These are phyloP conservation scores for Nannobrachium achirus DNA, from an alignment of 2,113 vertebrate genomes.

Conservation along the genomic window DNA sequence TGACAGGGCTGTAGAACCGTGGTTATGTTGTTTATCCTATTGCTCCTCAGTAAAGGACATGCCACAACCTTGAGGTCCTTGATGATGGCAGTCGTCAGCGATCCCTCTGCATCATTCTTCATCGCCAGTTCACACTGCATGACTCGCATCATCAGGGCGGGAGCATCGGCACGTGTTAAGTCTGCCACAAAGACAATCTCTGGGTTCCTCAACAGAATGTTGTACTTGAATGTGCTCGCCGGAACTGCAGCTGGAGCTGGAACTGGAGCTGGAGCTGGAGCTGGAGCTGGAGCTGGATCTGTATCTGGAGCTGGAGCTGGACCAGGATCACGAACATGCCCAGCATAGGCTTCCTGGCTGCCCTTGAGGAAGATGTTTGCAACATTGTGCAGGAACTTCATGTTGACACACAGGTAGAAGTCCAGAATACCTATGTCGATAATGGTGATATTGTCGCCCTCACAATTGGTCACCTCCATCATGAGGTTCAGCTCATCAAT, in stretches of 20 bases:
- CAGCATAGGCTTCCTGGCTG: conserved; percentile 79
- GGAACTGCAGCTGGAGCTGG: conserved; percentile 68
- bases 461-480: conserved; percentile 89
- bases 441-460: conserved; percentile 83
- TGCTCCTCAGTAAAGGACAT: conserved; percentile 89
- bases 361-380: conserved; percentile 91
- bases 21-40: conserved; percentile 84
- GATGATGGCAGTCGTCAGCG: conserved; percentile 85
- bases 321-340: no score
- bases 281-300: conserved; percentile 55
- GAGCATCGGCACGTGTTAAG: conserved; percentile 90
- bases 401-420: conserved; percentile 93
- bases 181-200: conserved; percentile 98
- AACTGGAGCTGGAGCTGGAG: conserved; percentile 55
- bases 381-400: conserved; percentile 94
- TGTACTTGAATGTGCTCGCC: conserved; percentile 78
- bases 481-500: conserved; percentile 91
- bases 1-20: conserved; percentile 94
- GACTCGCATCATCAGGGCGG: conserved; percentile 88
- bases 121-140: conserved; percentile 89
- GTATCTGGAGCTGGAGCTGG: no score
- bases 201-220: conserved; percentile 89
- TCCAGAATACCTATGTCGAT: conserved; percentile 89
- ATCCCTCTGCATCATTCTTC: conserved; percentile 78
- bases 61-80: conserved; percentile 91